Conservation (phyloP, 1,140 invertebrate species). For the Camponotus pennsylvanicus region DNA sequence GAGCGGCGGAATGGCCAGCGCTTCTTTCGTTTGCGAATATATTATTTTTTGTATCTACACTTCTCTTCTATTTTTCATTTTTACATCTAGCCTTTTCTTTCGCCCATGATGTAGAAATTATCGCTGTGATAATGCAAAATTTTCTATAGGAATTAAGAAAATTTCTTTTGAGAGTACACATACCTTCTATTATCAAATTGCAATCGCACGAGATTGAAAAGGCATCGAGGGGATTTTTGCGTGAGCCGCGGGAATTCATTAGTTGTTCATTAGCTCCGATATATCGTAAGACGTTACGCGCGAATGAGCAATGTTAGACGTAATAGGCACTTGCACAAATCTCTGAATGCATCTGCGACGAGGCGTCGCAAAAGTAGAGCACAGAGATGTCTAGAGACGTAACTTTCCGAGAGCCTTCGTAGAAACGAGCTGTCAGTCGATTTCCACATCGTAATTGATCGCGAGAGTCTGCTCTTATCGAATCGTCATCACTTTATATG, state of each 20-base stretch:
- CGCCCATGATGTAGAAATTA: not conserved
- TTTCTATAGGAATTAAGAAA: not conserved
- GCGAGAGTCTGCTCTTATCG: conserved; percentile 30
- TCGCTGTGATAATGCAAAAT: not conserved
- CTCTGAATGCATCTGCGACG: conserved; percentile 32
- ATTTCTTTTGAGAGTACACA: not conserved
- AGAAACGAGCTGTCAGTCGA: conserved; percentile 49
- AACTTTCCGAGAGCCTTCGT: conserved; percentile 19
- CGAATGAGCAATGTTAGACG: conserved; percentile 33
- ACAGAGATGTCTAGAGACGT: conserved; percentile 28
- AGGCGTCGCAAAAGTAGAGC: conserved; percentile 47
- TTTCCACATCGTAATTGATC: conserved; percentile 57
- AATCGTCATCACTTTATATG: conserved; percentile 21
- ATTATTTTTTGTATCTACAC: not conserved
- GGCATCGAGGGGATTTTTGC: conserved; percentile 12
- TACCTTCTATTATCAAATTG: not conserved
- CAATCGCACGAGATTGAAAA: not conserved
- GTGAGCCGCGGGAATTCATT: conserved; percentile 21
- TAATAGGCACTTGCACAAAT: conserved; percentile 44
- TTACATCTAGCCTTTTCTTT: not conserved
- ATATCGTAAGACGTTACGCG: conserved; percentile 22
- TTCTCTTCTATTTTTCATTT: not conserved
- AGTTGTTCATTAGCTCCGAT: not conserved
- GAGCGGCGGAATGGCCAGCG: no score
- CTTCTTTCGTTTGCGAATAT: not conserved